These are phyloP conservation scores for Cossypha heuglini DNA, from an alignment of 2,797 vertebrate genomes.

Conservation along the genomic window DNA sequence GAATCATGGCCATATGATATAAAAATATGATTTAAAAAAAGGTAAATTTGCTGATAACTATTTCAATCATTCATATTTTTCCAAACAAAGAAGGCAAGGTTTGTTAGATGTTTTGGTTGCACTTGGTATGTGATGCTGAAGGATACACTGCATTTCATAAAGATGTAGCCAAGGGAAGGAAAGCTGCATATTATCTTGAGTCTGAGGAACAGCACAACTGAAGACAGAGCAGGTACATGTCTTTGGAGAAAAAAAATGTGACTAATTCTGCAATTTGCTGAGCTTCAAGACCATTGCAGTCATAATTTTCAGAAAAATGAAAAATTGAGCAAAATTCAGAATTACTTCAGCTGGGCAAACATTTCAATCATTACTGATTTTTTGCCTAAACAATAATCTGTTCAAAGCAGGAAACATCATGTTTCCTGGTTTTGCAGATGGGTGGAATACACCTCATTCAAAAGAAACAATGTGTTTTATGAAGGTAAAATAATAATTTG, in stretches of 20 bases:
- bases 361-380: background rate
- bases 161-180: background rate
- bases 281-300: background rate
- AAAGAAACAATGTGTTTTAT: background rate
- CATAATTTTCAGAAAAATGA: background rate
- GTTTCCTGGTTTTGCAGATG: background rate
- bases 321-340: background rate
- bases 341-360: background rate
- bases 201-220: background rate
- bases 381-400: background rate
- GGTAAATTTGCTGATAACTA: background rate
- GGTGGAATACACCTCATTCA: background rate
- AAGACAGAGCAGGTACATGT: fast-evolving
- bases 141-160: background rate
- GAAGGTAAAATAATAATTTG: background rate
- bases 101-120: background rate
- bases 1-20: background rate
- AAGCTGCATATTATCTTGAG: background rate
- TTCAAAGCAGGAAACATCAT: background rate
- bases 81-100: background rate
- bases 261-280: background rate
- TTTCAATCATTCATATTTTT: background rate
- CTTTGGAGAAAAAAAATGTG: background rate
- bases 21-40: background rate
- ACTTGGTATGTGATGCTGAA: background rate